Base-by-base conservation (phyloP, 2,888 invertebrate species). In the Byasa hedistus region DNA sequence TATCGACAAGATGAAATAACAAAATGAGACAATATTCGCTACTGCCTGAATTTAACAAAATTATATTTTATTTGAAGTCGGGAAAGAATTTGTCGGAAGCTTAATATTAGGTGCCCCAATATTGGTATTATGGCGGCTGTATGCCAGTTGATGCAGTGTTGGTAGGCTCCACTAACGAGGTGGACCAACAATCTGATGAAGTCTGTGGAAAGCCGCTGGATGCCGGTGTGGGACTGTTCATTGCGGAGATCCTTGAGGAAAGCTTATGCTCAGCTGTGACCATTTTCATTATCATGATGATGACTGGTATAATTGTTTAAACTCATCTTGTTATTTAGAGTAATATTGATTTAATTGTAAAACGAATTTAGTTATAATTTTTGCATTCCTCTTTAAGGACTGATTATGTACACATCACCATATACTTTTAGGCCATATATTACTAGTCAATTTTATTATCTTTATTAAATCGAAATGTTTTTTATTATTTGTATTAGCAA, bases 321-420 rank as follows among this genome's bases (percentile, higher is more conserved):
- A 54, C 15, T 22, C 19, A 54, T 54, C 22, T 22, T 54, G 52
- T 54, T 22, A 54, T 54, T 52, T 52, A 52, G 15, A 54, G 22
- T 21, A 21, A 23, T 23, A 48, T 48, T 48, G 48, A n/a, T n/a
- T n/a, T 48, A 15, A 61, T 32, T 52, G 1, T 32, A 23, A 52
- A 61, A 44, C 39, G 24, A 68, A 65, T 68, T 65, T 64, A 64
- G 39, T 66, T 61, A 27, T 67, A 57, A 57, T 57, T 55, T 62
- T 64, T 66, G 66, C 66, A 69, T 69, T 69, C 68, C 65, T 68
- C 27, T 63, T 55, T 51, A 64, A 68, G 39, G 64, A 69, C 62
- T 68, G 67, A 68, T 51, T 48, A 24, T 61, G 51, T 48, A 54
- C 51, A 51, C 36, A 62, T 60, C 44, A 69, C 62, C 65, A 63